Conservation (phyloP, 2,888 invertebrate genomes). For the Mellilla xanthometata region DNA sequence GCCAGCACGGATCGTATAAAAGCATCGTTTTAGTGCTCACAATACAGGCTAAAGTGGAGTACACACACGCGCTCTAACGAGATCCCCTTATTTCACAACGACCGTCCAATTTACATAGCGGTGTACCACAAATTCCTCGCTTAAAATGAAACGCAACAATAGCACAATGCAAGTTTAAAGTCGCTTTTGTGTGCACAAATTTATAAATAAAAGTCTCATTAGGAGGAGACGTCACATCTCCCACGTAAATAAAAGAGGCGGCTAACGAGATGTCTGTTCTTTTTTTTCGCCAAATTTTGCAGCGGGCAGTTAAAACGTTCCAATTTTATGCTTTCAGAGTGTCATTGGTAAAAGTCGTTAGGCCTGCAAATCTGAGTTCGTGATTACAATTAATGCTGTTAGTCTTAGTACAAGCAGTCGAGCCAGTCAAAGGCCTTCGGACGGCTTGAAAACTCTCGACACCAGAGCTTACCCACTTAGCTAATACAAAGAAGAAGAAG, state of each 20-base stretch:
- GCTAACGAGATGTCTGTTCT: slow-evolving; percentile 51
- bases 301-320: slow-evolving; percentile 38
- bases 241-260: slow-evolving; percentile 60
- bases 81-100: slow-evolving; percentile 57
- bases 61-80: slow-evolving; percentile 57
- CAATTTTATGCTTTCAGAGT: slow-evolving; percentile 19
- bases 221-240: slow-evolving; percentile 63
- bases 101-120: slow-evolving; percentile 74
- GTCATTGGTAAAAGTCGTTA: slow-evolving; percentile 16
- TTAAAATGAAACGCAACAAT: slow-evolving; percentile 77
- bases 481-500: too few relatives aligned
- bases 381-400: slow-evolving; percentile 9
- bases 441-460: too few relatives aligned
- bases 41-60: slow-evolving; percentile 47
- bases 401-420: too few relatives aligned
- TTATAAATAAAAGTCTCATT: slow-evolving; percentile 80
- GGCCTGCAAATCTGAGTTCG: neutral
- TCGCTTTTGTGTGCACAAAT: slow-evolving; percentile 67
- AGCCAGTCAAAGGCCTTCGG: too few relatives aligned
- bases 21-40: slow-evolving; percentile 27
- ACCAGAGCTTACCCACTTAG: too few relatives aligned
- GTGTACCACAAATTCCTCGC: slow-evolving; percentile 65
- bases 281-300: slow-evolving; percentile 42
- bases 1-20: neutral
- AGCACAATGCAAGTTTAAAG: slow-evolving; percentile 74